Percentiles rank a stretch among this genome's conserved stretches.
Conservation (phyloP, 2,888 invertebrate species). For the Melieria picta region DNA sequence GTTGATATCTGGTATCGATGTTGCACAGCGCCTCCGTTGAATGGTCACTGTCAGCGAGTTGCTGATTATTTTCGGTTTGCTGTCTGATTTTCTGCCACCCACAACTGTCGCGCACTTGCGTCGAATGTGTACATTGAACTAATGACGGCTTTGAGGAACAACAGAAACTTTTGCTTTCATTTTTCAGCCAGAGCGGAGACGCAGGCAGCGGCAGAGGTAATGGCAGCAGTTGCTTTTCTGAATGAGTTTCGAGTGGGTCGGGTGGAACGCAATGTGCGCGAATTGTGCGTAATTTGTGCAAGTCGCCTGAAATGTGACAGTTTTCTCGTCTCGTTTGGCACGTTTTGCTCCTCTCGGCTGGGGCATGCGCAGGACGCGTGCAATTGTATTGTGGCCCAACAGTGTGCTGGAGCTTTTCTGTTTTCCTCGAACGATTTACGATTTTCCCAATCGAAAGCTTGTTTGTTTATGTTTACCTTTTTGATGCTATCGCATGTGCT, state of each 20-base stretch:
- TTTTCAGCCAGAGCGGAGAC: not conserved
- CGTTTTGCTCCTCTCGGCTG: too few relatives aligned
- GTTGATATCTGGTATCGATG: too few relatives aligned
- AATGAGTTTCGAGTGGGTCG: conserved; percentile 28
- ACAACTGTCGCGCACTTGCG: not conserved
- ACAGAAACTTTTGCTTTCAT: conserved; percentile 41
- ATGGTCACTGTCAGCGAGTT: too few relatives aligned
- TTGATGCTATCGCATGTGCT: not conserved
- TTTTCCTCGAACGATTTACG: too few relatives aligned
- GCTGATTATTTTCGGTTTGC: too few relatives aligned
- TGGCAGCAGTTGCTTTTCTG: conserved; percentile 36
- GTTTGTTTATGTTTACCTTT: conserved; percentile 3
- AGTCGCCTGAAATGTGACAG: too few relatives aligned
- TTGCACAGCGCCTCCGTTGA: too few relatives aligned
- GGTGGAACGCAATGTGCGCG: conserved; percentile 22
- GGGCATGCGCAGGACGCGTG: too few relatives aligned
- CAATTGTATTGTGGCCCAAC: too few relatives aligned
- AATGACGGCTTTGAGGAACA: conserved; percentile 3
- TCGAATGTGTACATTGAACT: not conserved
- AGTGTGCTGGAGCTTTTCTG: too few relatives aligned
- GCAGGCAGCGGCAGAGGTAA: not conserved
- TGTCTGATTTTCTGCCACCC: too few relatives aligned
- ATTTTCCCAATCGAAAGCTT: not conserved
- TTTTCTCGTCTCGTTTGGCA: too few relatives aligned
- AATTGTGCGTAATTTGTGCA: not conserved